Conservation (phyloP, 1,140 invertebrate genomes). For the Leptinotarsa defecta region DNA sequence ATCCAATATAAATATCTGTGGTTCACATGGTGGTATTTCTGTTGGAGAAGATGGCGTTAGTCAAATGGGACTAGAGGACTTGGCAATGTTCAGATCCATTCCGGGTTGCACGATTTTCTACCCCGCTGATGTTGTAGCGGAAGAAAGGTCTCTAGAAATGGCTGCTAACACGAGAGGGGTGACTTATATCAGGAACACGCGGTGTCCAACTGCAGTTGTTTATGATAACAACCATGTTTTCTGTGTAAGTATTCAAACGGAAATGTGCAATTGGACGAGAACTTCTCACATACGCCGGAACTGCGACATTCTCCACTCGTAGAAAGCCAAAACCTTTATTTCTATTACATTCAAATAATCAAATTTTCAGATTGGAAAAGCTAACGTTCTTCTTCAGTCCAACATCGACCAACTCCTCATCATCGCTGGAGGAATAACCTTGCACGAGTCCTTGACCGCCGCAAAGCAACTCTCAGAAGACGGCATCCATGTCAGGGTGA, state of each 20-base stretch:
- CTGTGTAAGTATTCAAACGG: slow-evolving; percentile 59
- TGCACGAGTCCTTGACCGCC: slow-evolving; percentile 88
- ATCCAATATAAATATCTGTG: slow-evolving; percentile 94
- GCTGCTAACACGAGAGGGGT: slow-evolving; percentile 96
- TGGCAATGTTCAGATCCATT: slow-evolving; percentile 93
- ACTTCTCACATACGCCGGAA: too few species aligned
- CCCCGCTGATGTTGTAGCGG: slow-evolving; percentile 93
- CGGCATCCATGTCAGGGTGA: slow-evolving; percentile 75
- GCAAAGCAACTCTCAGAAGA: slow-evolving; percentile 73
- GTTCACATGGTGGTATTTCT: slow-evolving; percentile 94
- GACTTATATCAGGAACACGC: slow-evolving; percentile 93
- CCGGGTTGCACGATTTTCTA: slow-evolving; percentile 96
- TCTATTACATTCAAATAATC: too few species aligned
- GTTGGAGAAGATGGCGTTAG: slow-evolving; percentile 97
- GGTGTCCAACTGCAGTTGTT: slow-evolving; percentile 86
- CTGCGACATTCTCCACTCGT: too few species aligned
- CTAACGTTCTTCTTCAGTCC: slow-evolving; percentile 77
- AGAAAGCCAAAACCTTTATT: too few species aligned
- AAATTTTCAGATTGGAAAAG: slow-evolving; percentile 69
- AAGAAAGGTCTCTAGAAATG: slow-evolving; percentile 91
- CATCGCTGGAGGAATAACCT: slow-evolving; percentile 90
- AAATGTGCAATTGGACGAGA: neutral
- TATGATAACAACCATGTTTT: slow-evolving; percentile 89
- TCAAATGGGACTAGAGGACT: slow-evolving; percentile 98
- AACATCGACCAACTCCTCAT: slow-evolving; percentile 79